Conservation (phyloP, 2,888 invertebrate genomes). For the Microctonus hyperodae region DNA sequence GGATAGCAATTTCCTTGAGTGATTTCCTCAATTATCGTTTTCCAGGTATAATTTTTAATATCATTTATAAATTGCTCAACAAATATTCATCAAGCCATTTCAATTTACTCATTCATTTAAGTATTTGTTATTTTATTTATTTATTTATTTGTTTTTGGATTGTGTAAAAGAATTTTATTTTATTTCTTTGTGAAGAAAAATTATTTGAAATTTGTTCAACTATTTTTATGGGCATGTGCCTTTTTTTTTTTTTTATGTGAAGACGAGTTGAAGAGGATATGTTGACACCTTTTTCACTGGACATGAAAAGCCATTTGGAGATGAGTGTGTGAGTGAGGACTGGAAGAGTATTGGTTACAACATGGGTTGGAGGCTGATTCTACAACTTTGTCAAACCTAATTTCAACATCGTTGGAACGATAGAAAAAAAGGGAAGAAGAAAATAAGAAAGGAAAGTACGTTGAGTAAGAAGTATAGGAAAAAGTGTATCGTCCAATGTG, state of each 20-base stretch:
- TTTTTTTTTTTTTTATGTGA: background rate
- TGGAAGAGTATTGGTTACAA: background rate
- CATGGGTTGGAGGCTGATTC: background rate
- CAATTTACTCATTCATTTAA: background rate
- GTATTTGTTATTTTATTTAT: background rate
- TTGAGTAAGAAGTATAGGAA: background rate
- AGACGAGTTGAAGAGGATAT: background rate
- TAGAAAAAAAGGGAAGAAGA: background rate
- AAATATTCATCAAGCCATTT: background rate
- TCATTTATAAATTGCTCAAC: background rate
- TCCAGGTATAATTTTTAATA: background rate
- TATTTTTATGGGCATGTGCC: background rate
- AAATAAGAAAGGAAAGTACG: background rate
- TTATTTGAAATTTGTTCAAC: background rate
- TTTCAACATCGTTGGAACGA: background rate
- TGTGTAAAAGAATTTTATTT: too few relatives aligned
- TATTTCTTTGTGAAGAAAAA: background rate
- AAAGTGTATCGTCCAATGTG: background rate
- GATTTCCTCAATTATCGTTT: background rate
- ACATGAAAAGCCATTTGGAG: background rate
- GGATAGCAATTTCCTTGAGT: slow-evolving; percentile 18
- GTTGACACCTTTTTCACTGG: background rate
- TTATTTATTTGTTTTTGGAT: too few relatives aligned
- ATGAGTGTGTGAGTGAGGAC: background rate
- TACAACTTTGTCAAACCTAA: slow-evolving; percentile 10